Conservation (phyloP, 1,140 invertebrate genomes). For the Heterodera schachtii region DNA sequence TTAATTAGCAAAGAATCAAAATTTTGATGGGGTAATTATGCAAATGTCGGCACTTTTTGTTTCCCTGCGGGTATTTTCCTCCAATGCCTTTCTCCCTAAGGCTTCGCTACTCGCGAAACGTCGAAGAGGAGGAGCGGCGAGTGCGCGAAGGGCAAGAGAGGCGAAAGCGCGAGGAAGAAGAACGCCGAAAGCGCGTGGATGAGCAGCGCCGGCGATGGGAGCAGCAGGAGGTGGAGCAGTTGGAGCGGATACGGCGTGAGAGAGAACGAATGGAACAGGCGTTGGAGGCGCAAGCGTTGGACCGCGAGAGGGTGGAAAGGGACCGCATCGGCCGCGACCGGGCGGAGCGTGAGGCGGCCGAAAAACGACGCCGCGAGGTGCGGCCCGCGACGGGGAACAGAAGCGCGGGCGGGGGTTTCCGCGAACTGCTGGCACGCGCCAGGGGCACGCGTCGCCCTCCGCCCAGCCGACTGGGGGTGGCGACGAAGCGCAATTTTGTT, state of each 20-base stretch:
- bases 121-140: slow-evolving; percentile 63
- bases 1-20: too few relatives aligned
- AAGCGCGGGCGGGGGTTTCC: neutral
- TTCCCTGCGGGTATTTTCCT: neutral
- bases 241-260: slow-evolving; percentile 54
- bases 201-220: slow-evolving; percentile 54
- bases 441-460: neutral
- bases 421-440: slow-evolving; percentile 1
- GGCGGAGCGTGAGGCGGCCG: slow-evolving; percentile 33
- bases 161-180: slow-evolving; percentile 58
- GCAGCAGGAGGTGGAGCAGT: slow-evolving; percentile 50
- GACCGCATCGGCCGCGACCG: slow-evolving; percentile 42
- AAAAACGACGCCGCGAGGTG: slow-evolving; percentile 48
- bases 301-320: slow-evolving; percentile 42
- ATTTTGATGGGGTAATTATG: too few relatives aligned
- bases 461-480: neutral
- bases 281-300: slow-evolving; percentile 40
- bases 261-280: slow-evolving; percentile 53
- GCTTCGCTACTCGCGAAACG: slow-evolving; percentile 50
- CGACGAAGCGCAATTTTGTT: neutral
- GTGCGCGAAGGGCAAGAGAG: slow-evolving; percentile 58
- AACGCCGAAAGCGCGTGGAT: slow-evolving; percentile 55
- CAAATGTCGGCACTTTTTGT: too few relatives aligned
- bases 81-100: neutral
- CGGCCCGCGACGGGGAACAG: neutral